Percentiles rank a stretch among this genome's conserved stretches.
phyloP scores from a whole-genome alignment of 2,797 vertebrate genomes.

The Natrix natrix region DNA sequence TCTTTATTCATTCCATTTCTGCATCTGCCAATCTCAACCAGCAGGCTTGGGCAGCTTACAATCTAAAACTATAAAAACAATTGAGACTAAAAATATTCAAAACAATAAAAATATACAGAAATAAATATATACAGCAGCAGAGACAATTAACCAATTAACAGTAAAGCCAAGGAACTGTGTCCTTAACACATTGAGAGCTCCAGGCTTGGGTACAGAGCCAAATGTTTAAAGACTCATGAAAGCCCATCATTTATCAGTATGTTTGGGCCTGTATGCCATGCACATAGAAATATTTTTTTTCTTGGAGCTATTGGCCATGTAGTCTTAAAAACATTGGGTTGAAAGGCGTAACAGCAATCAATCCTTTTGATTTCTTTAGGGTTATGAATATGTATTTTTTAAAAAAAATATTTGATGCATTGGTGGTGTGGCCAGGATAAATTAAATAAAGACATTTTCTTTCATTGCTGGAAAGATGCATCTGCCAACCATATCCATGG shows the following conservation, averaged over 20 bases:
- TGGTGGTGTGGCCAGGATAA: background rate
- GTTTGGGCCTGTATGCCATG: background rate
- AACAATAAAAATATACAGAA: background rate
- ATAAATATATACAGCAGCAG: background rate
- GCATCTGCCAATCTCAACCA: background rate
- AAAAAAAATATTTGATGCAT: background rate
- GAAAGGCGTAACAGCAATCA: background rate
- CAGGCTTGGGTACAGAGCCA: background rate
- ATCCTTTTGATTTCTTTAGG: background rate
- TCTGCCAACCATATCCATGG: background rate
- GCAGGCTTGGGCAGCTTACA: background rate
- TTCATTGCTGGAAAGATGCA: background rate
- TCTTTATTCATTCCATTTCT: background rate
- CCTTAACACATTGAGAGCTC: background rate
- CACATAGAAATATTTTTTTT: background rate
- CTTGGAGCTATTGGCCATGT: background rate
- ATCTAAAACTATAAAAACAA: background rate
- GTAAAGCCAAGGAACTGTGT: background rate
- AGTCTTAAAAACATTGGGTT: background rate
- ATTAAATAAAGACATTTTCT: background rate
- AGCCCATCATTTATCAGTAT: background rate
- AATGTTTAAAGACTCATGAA: background rate
- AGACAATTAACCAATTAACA: background rate
- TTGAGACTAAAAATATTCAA: background rate
- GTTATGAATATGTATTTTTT: background rate